Base-by-base conservation (phyloP, 2,888 invertebrate species). In the Leptothorax acervorum region DNA sequence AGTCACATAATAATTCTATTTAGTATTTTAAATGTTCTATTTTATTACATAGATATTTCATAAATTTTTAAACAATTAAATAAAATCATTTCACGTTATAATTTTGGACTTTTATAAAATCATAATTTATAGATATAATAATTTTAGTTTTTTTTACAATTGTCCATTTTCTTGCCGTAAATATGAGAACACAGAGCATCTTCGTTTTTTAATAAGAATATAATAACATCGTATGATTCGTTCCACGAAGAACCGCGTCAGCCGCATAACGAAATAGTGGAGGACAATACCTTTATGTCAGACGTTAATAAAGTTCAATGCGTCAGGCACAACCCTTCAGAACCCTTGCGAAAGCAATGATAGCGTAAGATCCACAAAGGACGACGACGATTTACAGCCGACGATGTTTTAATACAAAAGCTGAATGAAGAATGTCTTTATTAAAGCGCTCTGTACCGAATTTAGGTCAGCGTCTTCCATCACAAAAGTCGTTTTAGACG, bases 351-450 rank as follows among this genome's bases (percentile, higher is more conserved):
- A 62, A 62, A 73, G 83, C 75, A 86, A 88, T 74, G 68, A 84
- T 70, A 68, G 66, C 45, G 35, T 60, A 62, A 39, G 39, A 82
- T 75, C 12, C 28, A 63, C 55, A 82, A 74, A 88, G 76, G 86
- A 86, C 82, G 85, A 75, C 76, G 75, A 60, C 45, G 74, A 70
- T 83, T 78, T 86, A 78, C 57, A 70, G 18, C 82, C 53, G 60
- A 65, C 76, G 62, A 70, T 63, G 68, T 71, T 66, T 84, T 84
- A 76, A 89, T 89, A 93, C 92, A 93, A 93, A 92, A 91, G 92
- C 35, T 12, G 89, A 92, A 93, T 93, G 94, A 94, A 91, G 92
- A 93, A 94, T 94, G 93, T 94, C 95, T 94, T 93, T 94, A 94
- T 94, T 94, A 94, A 90, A 93, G 87, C 85, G 90, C 87, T 73